Evolutionary conservation across 2,113 vertebrate genomes (phyloP).

Genomic region (Perca fluviatilis): DNA sequence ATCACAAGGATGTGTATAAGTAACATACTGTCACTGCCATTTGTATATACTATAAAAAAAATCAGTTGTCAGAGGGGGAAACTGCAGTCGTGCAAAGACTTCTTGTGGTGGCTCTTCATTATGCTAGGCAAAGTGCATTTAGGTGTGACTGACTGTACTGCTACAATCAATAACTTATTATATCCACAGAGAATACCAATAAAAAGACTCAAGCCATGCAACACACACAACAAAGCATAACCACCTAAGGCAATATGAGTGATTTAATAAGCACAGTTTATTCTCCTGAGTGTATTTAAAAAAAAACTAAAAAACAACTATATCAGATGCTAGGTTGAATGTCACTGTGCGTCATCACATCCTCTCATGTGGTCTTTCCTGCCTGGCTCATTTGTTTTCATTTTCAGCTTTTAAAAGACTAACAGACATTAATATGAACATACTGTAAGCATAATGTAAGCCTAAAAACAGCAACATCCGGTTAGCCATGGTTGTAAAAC

Average conservation of each 20-base stretch:
- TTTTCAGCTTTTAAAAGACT: constrained; percentile 1
- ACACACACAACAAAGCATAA: neutral
- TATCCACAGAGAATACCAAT: neutral
- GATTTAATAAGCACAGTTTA: neutral
- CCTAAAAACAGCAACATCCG: neutral
- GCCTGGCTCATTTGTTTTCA: neutral
- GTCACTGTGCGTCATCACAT: constrained; percentile 64
- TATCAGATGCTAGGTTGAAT: constrained; percentile 13
- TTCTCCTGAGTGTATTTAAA: neutral
- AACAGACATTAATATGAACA: constrained; percentile 15
- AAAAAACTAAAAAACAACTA: constrained; percentile 1
- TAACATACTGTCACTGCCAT: constrained; percentile 19
- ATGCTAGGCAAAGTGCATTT: neutral
- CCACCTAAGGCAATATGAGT: neutral
- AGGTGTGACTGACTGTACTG: neutral
- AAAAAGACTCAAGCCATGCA: neutral
- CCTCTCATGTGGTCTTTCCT: constrained; percentile 46
- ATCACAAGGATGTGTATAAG: neutral
- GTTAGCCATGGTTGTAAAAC: constrained; percentile 35
- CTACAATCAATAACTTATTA: neutral
- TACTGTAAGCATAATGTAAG: constrained; percentile 3
- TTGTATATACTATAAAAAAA: neutral
- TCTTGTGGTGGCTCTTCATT: constrained; percentile 15
- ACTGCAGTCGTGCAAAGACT: constrained; percentile 17
- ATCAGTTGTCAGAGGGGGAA: constrained; percentile 16